Percentiles rank a stretch among this genome's conserved stretches.
phyloP scores from a whole-genome alignment of 2,888 invertebrate genomes.

The Folsomia candida region DNA sequence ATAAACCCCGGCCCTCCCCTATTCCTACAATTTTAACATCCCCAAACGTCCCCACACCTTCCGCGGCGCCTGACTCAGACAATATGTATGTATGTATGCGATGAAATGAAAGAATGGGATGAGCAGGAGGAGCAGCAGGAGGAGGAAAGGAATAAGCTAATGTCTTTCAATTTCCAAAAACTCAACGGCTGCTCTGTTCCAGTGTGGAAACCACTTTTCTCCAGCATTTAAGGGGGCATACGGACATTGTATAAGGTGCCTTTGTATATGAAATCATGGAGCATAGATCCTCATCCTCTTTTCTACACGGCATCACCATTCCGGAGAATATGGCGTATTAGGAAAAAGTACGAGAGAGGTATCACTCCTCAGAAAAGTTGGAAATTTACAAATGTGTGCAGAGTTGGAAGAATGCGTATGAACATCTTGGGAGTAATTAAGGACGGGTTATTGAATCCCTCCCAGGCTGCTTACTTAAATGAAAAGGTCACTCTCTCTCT shows the following conservation, averaged over 20 bases:
- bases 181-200: not conserved
- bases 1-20: too few relatives aligned
- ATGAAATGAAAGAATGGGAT: not conserved
- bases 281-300: too few relatives aligned
- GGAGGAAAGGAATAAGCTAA: too few relatives aligned
- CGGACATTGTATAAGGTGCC: too few relatives aligned
- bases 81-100: not conserved
- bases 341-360: not conserved
- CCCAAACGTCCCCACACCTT: too few relatives aligned
- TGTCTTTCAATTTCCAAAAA: not conserved
- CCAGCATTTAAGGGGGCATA: not conserved
- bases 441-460: conserved; percentile 12
- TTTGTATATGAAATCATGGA: too few relatives aligned
- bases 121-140: not conserved
- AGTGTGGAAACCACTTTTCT: not conserved
- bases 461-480: not conserved
- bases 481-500: conserved; percentile 3
- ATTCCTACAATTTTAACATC: too few relatives aligned
- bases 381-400: not conserved
- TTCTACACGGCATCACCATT: too few relatives aligned
- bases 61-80: too few relatives aligned
- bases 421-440: conserved; percentile 19
- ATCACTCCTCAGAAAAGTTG: not conserved
- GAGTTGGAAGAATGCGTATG: conserved; percentile 1
- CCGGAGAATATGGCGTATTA: too few relatives aligned